Base-by-base conservation (phyloP, 2,113 vertebrate species). In the Ptilonorhynchus violaceus region DNA sequence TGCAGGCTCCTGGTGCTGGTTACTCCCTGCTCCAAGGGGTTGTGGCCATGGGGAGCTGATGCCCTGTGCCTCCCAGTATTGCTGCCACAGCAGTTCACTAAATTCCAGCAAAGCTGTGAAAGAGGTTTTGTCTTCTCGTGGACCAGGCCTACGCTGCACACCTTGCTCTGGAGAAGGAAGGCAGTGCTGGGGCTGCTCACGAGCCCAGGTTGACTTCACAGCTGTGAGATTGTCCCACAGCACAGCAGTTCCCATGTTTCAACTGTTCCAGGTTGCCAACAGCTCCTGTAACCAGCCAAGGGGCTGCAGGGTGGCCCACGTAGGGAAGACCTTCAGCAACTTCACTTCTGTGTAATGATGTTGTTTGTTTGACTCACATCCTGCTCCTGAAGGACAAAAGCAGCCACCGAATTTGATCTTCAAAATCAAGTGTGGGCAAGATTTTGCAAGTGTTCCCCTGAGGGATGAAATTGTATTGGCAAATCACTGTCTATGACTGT, bases 401-500 rank as follows among this genome's bases (percentile, higher is more conserved):
- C 72, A 63, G 42, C 35, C 72, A 92, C 46, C 2, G 1, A 72
- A 86, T 88, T 63, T 10, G 5, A 53, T 88, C 55, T 63, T 85
- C 68, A 19, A 15, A 25, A 53, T 64, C 85, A 92, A 92, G 72
- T 11, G n/a, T 49, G 37, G 92, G 60, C 95, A 94, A 93, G 85
- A 89, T 67, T 63, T 93, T 91, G 68, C 83, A 93, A 33, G 68
- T 84, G 35, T 52, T 93, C 59, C 78, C 59, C 70, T 88, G 44
- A 84, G 92, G 67, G 72, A 55, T 83, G 64, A 89, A 84, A 66
- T 67, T 44, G 5, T 37, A 66, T 78, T 91, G 88, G 90, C 64
- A 92, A 70, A 89, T 85, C 70, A 10, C 63, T 90, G 18, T 92
- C 92, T 96, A 8, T 91, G 88, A 28, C 70, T 93, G 10, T 76